Percentiles rank a stretch among this genome's conserved stretches.
phyloP scores from a whole-genome alignment of 1,140 invertebrate species.

The Acromyrmex charruanus region DNA sequence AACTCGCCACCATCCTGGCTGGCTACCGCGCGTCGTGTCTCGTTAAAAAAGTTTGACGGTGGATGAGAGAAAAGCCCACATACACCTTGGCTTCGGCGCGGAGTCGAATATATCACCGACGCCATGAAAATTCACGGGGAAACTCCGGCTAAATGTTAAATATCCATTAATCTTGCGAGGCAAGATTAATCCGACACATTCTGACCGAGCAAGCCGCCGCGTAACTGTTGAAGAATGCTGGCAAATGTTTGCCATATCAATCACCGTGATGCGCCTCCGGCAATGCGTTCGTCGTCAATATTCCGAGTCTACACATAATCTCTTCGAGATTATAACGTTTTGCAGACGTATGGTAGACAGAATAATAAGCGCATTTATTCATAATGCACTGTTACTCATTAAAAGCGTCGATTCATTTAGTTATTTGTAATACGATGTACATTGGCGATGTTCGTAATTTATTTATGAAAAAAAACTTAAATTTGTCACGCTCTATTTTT shows the following conservation, averaged over 20 bases:
- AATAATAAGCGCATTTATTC: not conserved
- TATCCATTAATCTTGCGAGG: slow-evolving; percentile 61
- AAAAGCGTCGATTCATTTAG: not conserved
- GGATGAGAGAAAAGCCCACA: slow-evolving; percentile 7
- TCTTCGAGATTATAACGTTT: slow-evolving; percentile 34
- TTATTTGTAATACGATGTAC: not conserved
- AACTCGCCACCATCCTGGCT: slow-evolving; percentile 34
- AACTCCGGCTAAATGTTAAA: slow-evolving; percentile 60
- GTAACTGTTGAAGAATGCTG: slow-evolving; percentile 59
- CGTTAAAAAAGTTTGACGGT: slow-evolving; percentile 60
- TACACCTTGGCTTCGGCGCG: not conserved
- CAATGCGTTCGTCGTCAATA: slow-evolving; percentile 47
- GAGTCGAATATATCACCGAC: slow-evolving; percentile 54
- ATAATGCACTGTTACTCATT: not conserved
- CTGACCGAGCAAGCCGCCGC: slow-evolving; percentile 44
- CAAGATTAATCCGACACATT: slow-evolving; percentile 58
- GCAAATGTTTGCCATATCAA: slow-evolving; percentile 62
- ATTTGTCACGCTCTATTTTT: slow-evolving; percentile 8
- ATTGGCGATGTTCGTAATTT: not conserved
- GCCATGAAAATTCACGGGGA: slow-evolving; percentile 34
- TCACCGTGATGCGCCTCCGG: slow-evolving; percentile 22
- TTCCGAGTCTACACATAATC: slow-evolving; percentile 28
- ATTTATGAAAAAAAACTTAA: not conserved
- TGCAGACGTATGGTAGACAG: not conserved
- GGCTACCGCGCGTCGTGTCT: slow-evolving; percentile 29